Evolutionary conservation across 1,140 invertebrate genomes (phyloP), one percentile per base, ranked within the genome.

Genomic region (Neodiprion virginianus): DNA sequence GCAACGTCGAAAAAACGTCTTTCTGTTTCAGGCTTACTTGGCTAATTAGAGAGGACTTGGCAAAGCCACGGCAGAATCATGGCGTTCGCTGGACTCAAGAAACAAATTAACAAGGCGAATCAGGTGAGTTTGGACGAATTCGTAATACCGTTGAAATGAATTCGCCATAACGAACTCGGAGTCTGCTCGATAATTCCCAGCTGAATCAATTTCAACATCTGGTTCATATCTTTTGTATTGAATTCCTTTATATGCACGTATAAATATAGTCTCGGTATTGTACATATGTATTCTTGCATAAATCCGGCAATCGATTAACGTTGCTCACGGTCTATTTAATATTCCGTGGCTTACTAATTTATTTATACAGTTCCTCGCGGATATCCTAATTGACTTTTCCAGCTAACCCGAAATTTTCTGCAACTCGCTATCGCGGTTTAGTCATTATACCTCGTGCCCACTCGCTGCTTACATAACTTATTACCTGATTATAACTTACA

Each of bases 41-140:
- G 8, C 11, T 12, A 61, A 9, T 40, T 17, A 61, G 5, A 5
- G 53, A 61, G 53, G 53, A 61, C 53, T 71, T 88, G 88, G 68
- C 85, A 84, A 61, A 74, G 67, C 17, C 48, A 74, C 67, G 73
- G 79, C 80, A 89, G 83, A 82, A 61, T 61, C 53, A 99, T 99
- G 97, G 97, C 97, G 86, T 97, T 99, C 88, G 96, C 97, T 77
- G 98, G 97, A 78, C 92, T 99, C 72, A 98, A 97, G 89, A 99
- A 99, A 90, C 97, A 99, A 89, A 96, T 99, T 86, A 99, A 99
- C 90, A 99, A 99, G 92, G 97, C 97, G 77, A 99, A 99, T 91
- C 98, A 98, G 93, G 96, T 97, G 90, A 90, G 86, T 85, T 71
- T 65, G 5, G 28, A 40, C 28, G 28, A 40, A 77, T 72, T 40